Base-by-base conservation (phyloP, 2,113 vertebrate species). In the Albula goreensis region DNA sequence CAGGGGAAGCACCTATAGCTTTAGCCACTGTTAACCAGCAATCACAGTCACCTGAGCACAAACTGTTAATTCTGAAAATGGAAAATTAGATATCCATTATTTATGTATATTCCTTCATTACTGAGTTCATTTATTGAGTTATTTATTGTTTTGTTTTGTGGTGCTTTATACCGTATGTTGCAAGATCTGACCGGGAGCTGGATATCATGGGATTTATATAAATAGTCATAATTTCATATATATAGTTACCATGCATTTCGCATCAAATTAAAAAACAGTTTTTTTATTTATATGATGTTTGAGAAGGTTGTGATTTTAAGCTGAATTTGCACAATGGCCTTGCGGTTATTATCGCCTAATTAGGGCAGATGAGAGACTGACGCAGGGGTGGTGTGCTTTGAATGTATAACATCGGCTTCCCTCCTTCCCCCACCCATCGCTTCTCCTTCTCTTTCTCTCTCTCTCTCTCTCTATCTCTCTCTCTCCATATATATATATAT, bases 311-410 rank as follows among this genome's bases (percentile, higher is more conserved):
- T 7, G n/a, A 74, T 74, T 74, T 74, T 74, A 74, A 31, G 70
- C 5, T 74, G 17, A 31, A 22, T 74, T 74, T 74, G n/a, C n/a
- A 74, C 70, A n/a, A 22, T 74, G 70, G 22, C 70, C 70, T 74
- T 7, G 90, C 87, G 89, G 89, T 91, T 93, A 92, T 94, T 93
- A 92, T 90, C 91, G 92, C 91, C 93, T 94, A 93, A 95, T 95
- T 95, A 94, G 91, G 92, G 91, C 84, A 92, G 91, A 92, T 91
- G 94, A 93, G n/a, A 5, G 6, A 25, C 91, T 92, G 91, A 91
- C 91, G 92, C 91, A 91, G 91, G 90, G 91, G 90, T 92, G 90
- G 82, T 91, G 85, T 85, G 86, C 82, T 52, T 81, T 79, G 88
- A 79, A 85, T 89, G 78, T 89, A 86, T 85, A 83, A 80, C 80